Percentiles rank a stretch among this genome's conserved stretches.
Conservation (phyloP, 2,797 vertebrate genomes). For the Amphiprion clarkii region DNA sequence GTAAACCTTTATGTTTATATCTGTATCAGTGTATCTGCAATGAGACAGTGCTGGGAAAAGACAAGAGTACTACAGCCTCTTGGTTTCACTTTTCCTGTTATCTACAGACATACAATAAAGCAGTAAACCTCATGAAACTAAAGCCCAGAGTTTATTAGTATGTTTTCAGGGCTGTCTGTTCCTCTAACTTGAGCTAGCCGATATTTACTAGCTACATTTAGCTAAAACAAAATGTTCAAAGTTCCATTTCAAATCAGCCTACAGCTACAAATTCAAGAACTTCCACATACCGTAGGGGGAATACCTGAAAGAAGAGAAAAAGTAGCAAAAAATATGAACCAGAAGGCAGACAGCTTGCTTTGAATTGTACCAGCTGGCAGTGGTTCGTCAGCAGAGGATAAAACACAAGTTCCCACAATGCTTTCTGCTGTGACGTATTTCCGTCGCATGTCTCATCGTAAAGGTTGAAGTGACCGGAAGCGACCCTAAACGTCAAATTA, state of each 20-base stretch:
- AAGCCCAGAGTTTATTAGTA: not conserved
- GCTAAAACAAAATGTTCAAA: not conserved
- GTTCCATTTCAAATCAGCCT: not conserved
- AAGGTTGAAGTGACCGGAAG: accelerated
- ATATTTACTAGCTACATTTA: not conserved
- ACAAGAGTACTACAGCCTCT: not conserved
- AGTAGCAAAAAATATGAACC: not conserved
- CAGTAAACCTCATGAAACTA: not conserved
- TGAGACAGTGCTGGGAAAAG: not conserved
- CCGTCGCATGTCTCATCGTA: slow-evolving; percentile 58
- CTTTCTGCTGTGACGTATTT: slow-evolving; percentile 33
- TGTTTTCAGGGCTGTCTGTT: not conserved
- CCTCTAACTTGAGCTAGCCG: slow-evolving; percentile 17
- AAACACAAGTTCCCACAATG: slow-evolving; percentile 35
- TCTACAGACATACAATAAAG: not conserved
- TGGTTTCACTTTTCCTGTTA: not conserved
- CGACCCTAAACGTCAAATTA: slow-evolving; percentile 2
- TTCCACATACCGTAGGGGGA: not conserved
- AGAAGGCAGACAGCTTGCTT: not conserved
- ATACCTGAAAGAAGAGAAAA: slow-evolving; percentile 17
- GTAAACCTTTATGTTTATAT: not conserved
- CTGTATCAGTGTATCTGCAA: not conserved
- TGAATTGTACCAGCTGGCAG: slow-evolving; percentile 32
- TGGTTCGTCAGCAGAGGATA: slow-evolving; percentile 61
- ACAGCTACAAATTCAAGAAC: not conserved